Base-by-base conservation (phyloP, 2,797 vertebrate genomes). In the Urosaurus nigricauda region DNA sequence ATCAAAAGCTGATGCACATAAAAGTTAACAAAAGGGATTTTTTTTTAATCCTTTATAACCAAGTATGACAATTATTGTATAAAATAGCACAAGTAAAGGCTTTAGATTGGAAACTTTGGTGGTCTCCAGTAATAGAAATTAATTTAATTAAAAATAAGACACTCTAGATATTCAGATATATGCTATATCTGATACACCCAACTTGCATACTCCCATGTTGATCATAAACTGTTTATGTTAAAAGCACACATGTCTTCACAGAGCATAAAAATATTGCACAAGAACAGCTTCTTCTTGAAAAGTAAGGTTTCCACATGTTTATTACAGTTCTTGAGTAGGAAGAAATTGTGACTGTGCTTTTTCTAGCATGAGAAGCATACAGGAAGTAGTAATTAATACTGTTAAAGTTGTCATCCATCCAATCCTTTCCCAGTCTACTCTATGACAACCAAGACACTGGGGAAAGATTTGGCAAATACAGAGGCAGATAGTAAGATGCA, bases 181-280 rank as follows among this genome's bases (percentile, higher is more conserved):
- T 87, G 53, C 93, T 77, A 92, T 89, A 95, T 95, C 94, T 94
- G 94, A 94, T 92, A 95, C 21, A 63, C 17, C 70, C 79, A 83
- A 94, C 90, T 94, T 89, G 71, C 80, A 87, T 93, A 85, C 2
- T 79, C 88, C 88, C 91, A 90, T 92, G 91, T 89, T 93, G 92
- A 96, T 94, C 94, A 93, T 90, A 95, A 93, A 95, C n/a, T 86
- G 92, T 60, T 94, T 94, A 95, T 83, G 91, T 93, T 95, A 96
- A 95, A 97, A 96, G 94, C 87, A 95, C 95, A 94, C 95, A 95
- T 96, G 97, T 98, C 97, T 97, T 95, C 96, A 96, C 94, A 79
- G 95, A 97, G 95, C 96, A 94, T 97, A 83, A 97, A 97, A 97
- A 96, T 97, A 98, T 98, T 98, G 98, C 97, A 98, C 97, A 97